Evolutionary conservation across 2,888 invertebrate species (phyloP).

Genomic region (Pediacus dermestoides): DNA sequence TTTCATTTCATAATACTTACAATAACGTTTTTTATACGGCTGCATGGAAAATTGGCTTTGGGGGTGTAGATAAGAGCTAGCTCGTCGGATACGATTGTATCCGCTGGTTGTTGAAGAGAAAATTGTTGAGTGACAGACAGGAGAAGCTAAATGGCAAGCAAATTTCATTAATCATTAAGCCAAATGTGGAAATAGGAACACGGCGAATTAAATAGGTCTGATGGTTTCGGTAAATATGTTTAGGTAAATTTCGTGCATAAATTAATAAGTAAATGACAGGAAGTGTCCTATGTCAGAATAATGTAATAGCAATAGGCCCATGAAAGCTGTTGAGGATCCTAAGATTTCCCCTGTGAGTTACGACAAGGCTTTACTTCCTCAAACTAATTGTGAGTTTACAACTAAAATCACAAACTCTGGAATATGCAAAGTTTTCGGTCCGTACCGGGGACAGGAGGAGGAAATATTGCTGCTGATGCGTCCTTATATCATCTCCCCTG

Average conservation of each 20-base stretch:
- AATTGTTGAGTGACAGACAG: no score
- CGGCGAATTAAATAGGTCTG: constrained; percentile 3
- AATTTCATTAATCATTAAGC: neutral
- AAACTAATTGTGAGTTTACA: constrained; percentile 42
- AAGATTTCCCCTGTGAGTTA: constrained; percentile 43
- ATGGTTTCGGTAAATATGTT: constrained; percentile 14
- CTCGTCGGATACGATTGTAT: no score
- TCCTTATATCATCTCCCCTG: constrained; percentile 25
- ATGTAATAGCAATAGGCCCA: constrained; percentile 34
- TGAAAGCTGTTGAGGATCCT: constrained; percentile 34
- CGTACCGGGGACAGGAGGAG: no score
- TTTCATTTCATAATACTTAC: no score
- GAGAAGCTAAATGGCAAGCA: no score
- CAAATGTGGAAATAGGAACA: constrained; percentile 4
- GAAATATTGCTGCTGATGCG: constrained; percentile 34
- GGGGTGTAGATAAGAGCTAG: no score
- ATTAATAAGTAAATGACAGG: constrained; percentile 33
- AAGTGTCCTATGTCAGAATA: constrained; percentile 34
- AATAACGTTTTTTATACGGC: no score
- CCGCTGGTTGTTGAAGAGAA: no score
- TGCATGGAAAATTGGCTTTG: no score
- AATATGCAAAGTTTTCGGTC: constrained; percentile 31
- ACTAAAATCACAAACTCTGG: constrained; percentile 35
- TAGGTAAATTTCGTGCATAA: constrained; percentile 25
- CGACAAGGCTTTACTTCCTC: constrained; percentile 39